These are phyloP conservation scores for Agrochola circellaris DNA, from an alignment of 2,888 invertebrate genomes.

Conservation along the genomic window DNA sequence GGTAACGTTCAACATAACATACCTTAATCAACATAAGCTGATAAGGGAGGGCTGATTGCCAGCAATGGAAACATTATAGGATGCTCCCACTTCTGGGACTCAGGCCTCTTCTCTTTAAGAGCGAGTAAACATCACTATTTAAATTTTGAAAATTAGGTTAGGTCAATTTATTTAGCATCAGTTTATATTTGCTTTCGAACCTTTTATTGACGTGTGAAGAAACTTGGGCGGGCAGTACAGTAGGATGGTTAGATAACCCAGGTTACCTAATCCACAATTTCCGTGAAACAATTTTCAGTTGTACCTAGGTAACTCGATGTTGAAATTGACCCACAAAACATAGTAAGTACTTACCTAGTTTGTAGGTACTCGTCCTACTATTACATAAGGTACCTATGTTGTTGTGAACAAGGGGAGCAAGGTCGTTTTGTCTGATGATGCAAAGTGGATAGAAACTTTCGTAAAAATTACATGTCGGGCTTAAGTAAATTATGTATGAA, in stretches of 20 bases:
- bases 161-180: constrained; percentile 7
- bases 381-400: constrained; percentile 45
- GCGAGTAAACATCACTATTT: not conserved
- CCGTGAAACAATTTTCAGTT: constrained; percentile 36
- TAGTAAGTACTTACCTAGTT: not conserved
- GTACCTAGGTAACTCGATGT: constrained; percentile 28
- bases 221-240: not conserved
- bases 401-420: constrained; percentile 31
- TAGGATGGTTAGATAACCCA: constrained; percentile 15
- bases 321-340: constrained; percentile 28
- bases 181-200: constrained; percentile 1
- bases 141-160: not conserved
- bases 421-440: constrained; percentile 46
- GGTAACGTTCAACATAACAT: constrained; percentile 79
- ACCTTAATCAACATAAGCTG: not conserved
- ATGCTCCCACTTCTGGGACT: too few relatives aligned
- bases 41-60: not conserved
- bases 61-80: too few relatives aligned
- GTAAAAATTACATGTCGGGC: constrained; percentile 24
- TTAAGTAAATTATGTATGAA: constrained; percentile 36
- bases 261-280: constrained; percentile 29
- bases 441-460: constrained; percentile 38
- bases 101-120: not conserved
- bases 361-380: constrained; percentile 24
- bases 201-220: constrained; percentile 9